Percentiles rank a stretch among this genome's conserved stretches.
phyloP scores from a whole-genome alignment of 2,113 vertebrate species.

The Gadus chalcogrammus region DNA sequence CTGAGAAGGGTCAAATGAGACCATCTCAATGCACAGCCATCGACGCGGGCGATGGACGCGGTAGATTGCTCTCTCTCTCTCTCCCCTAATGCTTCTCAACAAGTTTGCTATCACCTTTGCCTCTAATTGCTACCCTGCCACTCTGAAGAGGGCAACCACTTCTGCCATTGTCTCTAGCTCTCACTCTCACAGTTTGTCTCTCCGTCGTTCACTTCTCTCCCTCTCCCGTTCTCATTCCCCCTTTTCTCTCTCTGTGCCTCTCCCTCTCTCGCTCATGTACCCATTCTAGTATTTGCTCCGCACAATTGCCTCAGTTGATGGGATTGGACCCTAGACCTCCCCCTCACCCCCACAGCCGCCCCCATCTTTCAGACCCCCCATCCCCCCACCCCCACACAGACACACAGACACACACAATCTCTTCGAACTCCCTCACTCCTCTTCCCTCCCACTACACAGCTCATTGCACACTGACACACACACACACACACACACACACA shows the following conservation, averaged over 20 bases:
- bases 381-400: conserved; percentile 12
- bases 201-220: no score
- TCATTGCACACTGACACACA: not conserved
- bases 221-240: not conserved
- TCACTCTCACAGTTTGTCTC: no score
- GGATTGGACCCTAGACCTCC: conserved; percentile 62
- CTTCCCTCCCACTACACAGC: not conserved
- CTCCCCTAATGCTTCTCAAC: no score
- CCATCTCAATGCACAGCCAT: no score
- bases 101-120: no score
- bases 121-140: no score
- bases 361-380: not conserved
- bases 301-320: conserved; percentile 70
- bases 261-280: conserved; percentile 22
- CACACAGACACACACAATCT: conserved; percentile 9
- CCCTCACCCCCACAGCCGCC: conserved; percentile 44
- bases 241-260: conserved; percentile 29
- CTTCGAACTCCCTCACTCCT: conserved; percentile 4
- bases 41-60: no score
- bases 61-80: no score
- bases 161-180: no score
- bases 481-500: not conserved
- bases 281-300: conserved; percentile 47
- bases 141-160: no score
- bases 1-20: no score